Percentiles rank a stretch among this genome's conserved stretches.
Conservation (phyloP, 1,140 invertebrate species). For the Sitophilus oryzae region DNA sequence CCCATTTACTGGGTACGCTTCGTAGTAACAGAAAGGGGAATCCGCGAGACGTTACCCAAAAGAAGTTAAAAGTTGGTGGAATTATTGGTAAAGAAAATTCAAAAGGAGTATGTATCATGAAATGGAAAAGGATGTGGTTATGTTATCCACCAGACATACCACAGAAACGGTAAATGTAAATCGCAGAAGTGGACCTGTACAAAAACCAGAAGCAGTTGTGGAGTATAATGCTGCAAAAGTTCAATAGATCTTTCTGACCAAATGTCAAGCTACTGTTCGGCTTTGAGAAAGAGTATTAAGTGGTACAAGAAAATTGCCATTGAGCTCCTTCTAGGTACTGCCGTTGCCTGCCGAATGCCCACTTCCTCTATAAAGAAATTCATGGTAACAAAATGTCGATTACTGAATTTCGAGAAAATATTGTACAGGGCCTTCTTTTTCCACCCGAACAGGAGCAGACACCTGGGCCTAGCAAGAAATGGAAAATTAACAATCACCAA, state of each 20-base stretch:
- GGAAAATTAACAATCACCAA: too few species aligned
- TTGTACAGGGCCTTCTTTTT: too few species aligned
- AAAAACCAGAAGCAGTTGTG: conserved; percentile 34
- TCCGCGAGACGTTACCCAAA: conserved; percentile 5
- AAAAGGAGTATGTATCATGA: conserved; percentile 12
- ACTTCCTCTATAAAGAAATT: conserved; percentile 27
- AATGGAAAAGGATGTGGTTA: conserved; percentile 32
- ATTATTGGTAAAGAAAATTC: conserved; percentile 6
- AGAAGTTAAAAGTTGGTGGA: conserved; percentile 8
- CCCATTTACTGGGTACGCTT: too few species aligned
- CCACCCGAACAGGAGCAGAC: too few species aligned
- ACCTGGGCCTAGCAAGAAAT: too few species aligned
- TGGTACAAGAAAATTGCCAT: conserved; percentile 40
- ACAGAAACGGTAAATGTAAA: conserved; percentile 8
- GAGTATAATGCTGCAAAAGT: conserved; percentile 42
- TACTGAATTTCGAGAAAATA: too few species aligned
- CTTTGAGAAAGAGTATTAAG: conserved; percentile 35
- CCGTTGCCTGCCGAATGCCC: conserved; percentile 33
- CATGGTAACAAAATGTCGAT: too few species aligned
- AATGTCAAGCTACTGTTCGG: conserved; percentile 39
- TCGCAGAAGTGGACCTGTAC: not conserved
- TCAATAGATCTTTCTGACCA: conserved; percentile 44
- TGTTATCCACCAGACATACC: conserved; percentile 28
- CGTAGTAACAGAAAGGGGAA: conserved; percentile 21
- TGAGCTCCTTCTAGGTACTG: conserved; percentile 36